phyloP scores from a whole-genome alignment of 2,888 invertebrate species.

The Parnassius apollo region DNA sequence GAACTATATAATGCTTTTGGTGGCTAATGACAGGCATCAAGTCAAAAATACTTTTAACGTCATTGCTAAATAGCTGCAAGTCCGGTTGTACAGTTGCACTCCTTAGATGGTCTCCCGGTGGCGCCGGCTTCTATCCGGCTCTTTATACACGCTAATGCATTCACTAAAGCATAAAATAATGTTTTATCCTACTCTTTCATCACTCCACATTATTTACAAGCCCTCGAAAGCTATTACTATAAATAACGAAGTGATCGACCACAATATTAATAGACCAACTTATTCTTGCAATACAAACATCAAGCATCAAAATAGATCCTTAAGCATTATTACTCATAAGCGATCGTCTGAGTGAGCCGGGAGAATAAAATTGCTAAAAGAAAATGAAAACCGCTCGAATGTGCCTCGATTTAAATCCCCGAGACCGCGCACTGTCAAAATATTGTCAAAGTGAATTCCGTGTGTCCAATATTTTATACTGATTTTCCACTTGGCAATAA shows the following conservation, averaged over 20 bases:
- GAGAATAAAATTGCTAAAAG: constrained; percentile 31
- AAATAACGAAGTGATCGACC: constrained; percentile 23
- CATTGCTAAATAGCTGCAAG: constrained; percentile 63
- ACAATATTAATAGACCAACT: constrained; percentile 24
- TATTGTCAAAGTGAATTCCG: constrained; percentile 80
- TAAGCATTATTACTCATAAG: constrained; percentile 50
- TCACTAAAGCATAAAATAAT: constrained; percentile 19
- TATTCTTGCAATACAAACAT: constrained; percentile 32
- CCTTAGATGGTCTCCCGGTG: constrained; percentile 67
- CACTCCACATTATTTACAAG: constrained; percentile 23
- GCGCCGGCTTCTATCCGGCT: constrained; percentile 60
- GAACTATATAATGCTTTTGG: not conserved
- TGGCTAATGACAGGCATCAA: constrained; percentile 37
- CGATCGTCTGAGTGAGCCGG: constrained; percentile 42
- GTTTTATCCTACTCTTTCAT: constrained; percentile 24
- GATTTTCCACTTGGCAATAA: constrained; percentile 79
- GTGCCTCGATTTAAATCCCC: constrained; percentile 58
- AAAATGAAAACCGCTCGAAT: constrained; percentile 48
- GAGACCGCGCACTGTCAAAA: constrained; percentile 76
- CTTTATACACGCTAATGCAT: constrained; percentile 27
- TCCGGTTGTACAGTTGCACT: constrained; percentile 76
- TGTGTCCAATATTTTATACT: constrained; percentile 78
- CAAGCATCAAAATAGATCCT: constrained; percentile 56
- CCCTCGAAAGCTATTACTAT: constrained; percentile 19
- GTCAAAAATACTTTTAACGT: constrained; percentile 59